Conservation (phyloP, 2,797 vertebrate genomes). For the Onychomys torridus region DNA sequence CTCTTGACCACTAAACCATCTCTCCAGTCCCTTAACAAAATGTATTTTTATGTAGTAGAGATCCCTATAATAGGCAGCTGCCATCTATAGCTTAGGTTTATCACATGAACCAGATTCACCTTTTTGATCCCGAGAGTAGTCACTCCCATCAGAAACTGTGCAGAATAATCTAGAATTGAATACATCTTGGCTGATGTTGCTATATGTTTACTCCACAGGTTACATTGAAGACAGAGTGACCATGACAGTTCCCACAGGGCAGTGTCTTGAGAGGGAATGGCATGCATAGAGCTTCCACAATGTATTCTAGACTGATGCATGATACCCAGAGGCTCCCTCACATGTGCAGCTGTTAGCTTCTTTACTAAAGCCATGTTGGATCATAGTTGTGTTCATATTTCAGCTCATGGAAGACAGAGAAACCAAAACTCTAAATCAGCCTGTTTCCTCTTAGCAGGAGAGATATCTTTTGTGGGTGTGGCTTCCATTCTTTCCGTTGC, state of each 20-base stretch:
- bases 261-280: not conserved
- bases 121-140: slow-evolving; percentile 1
- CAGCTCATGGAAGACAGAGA: not conserved
- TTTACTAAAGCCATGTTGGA: not conserved
- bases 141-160: not conserved
- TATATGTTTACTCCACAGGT: not conserved
- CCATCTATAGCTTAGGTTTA: slow-evolving; percentile 29
- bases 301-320: not conserved
- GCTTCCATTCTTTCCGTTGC: not conserved
- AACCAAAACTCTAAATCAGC: not conserved
- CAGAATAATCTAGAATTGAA: slow-evolving; percentile 50
- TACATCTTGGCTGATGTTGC: not conserved
- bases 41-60: slow-evolving; percentile 36
- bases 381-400: not conserved
- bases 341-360: not conserved
- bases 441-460: not conserved
- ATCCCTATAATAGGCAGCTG: slow-evolving; percentile 40
- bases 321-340: not conserved
- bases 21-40: not conserved
- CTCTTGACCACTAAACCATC: not conserved
- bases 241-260: not conserved
- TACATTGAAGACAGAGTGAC: not conserved
- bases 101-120: slow-evolving; percentile 20
- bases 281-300: not conserved
- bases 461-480: not conserved